Evolutionary conservation across 2,888 invertebrate genomes (phyloP), one percentile per base, ranked within the genome.

Genomic region (Rapana venosa): DNA sequence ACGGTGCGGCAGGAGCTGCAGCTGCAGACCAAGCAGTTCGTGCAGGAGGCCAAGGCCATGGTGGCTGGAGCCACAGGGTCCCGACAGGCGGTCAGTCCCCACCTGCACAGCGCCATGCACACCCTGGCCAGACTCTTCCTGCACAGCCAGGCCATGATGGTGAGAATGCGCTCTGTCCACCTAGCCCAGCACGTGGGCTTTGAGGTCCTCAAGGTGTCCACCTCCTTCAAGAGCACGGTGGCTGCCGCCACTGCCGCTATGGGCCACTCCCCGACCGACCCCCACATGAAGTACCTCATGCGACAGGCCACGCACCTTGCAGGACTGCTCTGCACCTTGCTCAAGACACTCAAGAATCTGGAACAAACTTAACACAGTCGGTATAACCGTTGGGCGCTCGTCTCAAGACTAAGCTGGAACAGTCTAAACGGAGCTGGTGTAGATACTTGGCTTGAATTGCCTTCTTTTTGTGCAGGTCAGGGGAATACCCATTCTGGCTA

Each of bases 221-320:
- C 97, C 20, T 98, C 98, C 32, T 98, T 98, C 96, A 97, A 98
- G 90, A 97, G 98, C 94, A 97, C 98, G 35, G 94, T 97, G 47
- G 95, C 95, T 89, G 96, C 96, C 6, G 96, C 96, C 13, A 97
- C 98, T n/a, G 97, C 97, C 32, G 97, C 98, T 0, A 97, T 98
- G 92, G 98, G 98, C 94, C 97, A 97, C 90, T 97, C 97, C 11
- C 97, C 97, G 11, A 97, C 97, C 1, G 96, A 96, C 91, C 96
- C 96, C 0, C 95, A 96, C 90, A 96, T 96, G 96, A 96, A 96
- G 90, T 97, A 97, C 94, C 96, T 98, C 92, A 98, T 98, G 84
- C 97, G 97, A 79, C 97, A 98, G 95, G 98, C 98, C 0, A 98
- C 98, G 95, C 97, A 97, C 92, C 96, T 98, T 93, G 98, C 98